phyloP scores from a whole-genome alignment of 2,113 vertebrate species.

The Oreochromis spilurus region DNA sequence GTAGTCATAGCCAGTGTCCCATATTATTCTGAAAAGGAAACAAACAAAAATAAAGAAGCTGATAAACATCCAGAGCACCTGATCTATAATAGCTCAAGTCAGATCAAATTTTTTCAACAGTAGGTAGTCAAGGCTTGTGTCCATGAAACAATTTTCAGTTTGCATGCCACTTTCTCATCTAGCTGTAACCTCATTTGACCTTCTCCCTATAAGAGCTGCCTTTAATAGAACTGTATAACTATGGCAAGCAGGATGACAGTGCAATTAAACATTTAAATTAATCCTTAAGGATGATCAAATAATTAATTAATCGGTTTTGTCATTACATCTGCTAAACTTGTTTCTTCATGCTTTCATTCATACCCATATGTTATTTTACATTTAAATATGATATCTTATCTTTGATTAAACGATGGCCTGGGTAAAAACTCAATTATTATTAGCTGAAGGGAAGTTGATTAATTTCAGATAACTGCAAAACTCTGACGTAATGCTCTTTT shows the following conservation, averaged over 20 bases:
- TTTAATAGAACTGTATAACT: background rate
- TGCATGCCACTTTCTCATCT: background rate
- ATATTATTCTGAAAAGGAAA: background rate
- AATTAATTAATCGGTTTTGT: background rate
- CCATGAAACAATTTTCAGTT: background rate
- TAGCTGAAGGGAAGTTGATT: constrained; percentile 17
- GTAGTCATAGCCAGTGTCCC: background rate
- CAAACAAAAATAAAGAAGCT: background rate
- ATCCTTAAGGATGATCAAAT: background rate
- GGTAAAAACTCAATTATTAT: constrained; percentile 47
- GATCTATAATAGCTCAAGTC: background rate
- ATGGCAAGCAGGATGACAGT: background rate
- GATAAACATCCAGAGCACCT: background rate
- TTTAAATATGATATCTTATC: constrained; percentile 5
- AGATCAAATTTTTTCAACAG: background rate
- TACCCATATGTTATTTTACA: background rate
- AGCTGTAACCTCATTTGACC: background rate
- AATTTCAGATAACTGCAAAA: constrained; percentile 41
- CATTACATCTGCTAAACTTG: background rate
- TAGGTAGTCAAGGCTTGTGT: background rate
- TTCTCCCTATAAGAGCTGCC: background rate
- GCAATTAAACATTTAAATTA: constrained; percentile 1
- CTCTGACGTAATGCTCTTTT: constrained; percentile 1
- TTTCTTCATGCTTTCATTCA: background rate
- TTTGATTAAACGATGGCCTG: constrained; percentile 12